Evolutionary conservation across 2,113 vertebrate genomes (phyloP).

Genomic region (Epinephelus lanceolatus): DNA sequence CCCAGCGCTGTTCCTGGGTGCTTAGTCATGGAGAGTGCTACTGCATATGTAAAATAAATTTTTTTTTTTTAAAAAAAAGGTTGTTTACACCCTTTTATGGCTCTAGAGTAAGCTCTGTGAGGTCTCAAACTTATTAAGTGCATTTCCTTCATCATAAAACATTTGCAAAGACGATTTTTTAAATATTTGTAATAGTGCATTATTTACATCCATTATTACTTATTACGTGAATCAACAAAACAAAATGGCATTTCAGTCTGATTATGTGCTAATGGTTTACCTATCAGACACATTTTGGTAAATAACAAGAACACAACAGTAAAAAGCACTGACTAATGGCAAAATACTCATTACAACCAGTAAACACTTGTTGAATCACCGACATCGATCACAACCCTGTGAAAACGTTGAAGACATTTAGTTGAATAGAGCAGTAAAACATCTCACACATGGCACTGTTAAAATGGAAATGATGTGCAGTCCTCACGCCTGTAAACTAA

Average conservation of each 20-base stretch:
- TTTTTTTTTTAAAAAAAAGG: too few relatives aligned
- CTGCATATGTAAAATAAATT: too few relatives aligned
- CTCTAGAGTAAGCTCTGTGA: too few relatives aligned
- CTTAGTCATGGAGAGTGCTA: too few relatives aligned
- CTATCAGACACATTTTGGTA: neutral
- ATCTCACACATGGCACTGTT: conserved; percentile 9
- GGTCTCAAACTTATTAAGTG: neutral
- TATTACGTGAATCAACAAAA: neutral
- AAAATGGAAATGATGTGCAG: conserved; percentile 26
- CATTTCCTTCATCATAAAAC: neutral
- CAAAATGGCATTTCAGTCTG: neutral
- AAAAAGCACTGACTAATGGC: neutral
- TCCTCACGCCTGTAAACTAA: conserved; percentile 7
- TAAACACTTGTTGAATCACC: conserved; percentile 26
- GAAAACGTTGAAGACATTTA: neutral
- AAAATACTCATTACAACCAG: conserved; percentile 1
- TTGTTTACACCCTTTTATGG: too few relatives aligned
- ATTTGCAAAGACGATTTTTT: neutral
- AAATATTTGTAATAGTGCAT: neutral
- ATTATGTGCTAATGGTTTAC: neutral
- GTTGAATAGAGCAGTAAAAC: conserved; percentile 19
- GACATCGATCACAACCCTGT: conserved; percentile 1
- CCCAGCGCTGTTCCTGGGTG: too few relatives aligned
- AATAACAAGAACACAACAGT: neutral
- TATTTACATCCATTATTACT: neutral